Evolutionary conservation across 1,140 invertebrate genomes (phyloP).

Genomic region (Phocides pigmalion): DNA sequence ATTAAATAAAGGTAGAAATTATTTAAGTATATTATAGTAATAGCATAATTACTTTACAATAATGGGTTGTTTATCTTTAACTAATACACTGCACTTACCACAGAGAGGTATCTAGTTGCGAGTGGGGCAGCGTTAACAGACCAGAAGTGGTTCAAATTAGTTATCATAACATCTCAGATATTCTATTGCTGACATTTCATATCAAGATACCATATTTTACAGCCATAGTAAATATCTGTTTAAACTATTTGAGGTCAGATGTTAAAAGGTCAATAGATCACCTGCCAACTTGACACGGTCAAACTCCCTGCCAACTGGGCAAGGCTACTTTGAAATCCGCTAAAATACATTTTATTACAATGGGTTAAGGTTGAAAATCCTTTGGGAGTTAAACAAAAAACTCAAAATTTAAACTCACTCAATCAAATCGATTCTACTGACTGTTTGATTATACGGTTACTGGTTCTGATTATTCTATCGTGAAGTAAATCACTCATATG

Average conservation of each 20-base stretch:
- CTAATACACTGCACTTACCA: no score
- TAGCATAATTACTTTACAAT: no score
- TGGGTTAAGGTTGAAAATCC: neutral
- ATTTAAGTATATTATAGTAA: no score
- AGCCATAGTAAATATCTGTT: neutral
- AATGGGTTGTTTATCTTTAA: no score
- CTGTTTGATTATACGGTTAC: constrained; percentile 12
- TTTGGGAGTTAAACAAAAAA: constrained; percentile 3
- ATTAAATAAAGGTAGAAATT: no score
- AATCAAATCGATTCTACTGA: constrained; percentile 12
- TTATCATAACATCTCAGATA: neutral
- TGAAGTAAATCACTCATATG: neutral
- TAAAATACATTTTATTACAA: neutral
- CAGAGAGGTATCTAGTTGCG: no score
- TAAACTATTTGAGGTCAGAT: constrained; percentile 3
- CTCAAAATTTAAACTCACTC: constrained; percentile 8
- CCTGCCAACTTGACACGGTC: constrained; percentile 12
- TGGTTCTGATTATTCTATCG: neutral
- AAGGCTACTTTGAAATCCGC: neutral
- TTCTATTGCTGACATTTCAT: neutral
- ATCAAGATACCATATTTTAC: constrained; percentile 2
- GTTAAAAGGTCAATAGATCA: constrained; percentile 26
- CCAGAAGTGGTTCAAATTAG: neutral
- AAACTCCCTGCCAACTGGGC: constrained; percentile 6
- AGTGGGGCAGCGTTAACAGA: neutral